Base-by-base conservation (phyloP, 1,140 invertebrate genomes). In the Drosophila nasuta region DNA sequence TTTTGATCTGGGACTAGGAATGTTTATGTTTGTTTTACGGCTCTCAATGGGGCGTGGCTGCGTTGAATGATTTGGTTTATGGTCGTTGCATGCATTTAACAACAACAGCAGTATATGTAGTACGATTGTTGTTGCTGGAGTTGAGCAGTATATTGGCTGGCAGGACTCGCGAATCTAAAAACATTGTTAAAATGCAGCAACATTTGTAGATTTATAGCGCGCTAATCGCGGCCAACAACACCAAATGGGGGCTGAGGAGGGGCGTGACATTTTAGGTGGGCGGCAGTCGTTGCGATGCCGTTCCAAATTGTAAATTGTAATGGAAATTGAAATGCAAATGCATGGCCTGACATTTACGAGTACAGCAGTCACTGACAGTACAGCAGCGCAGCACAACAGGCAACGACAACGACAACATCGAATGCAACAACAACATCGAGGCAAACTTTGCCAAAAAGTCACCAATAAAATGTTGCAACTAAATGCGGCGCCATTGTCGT, bases 321-420 rank as follows among this genome's bases (percentile, higher is more conserved):
- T 89, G 85, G 81, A 89, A 89, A 89, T 89, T 89, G 85, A 89
- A 89, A 89, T 89, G 85, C 85, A 89, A 89, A 89, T 89, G 78
- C 83, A 70, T 74, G 80, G 69, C 73, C 76, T 83, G 83, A 87
- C 83, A 88, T 87, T 87, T 87, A 87, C 82, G 83, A 86, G 82
- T 87, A 73, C 76, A 79, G 51, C 48, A 66, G 56, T 41, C 68
- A 72, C 45, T 66, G 68, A 71, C 74, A 76, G 68, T 49, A 64
- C 59, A 76, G 74, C 69, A 51, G 35, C 48, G 49, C n/a, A 59
- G 54, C 64, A 41, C 28, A 67, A 48, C 52, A 52, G 59, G 43
- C 51, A 70, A 28, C 28, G 58, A 51, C 51, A 58, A 41, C 17
- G 59, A 48, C 52, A 57, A 58, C 77, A 64, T 28, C 51, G 38